phyloP scores from a whole-genome alignment of 2,113 vertebrate genomes.

The Hiodon tergisus region DNA sequence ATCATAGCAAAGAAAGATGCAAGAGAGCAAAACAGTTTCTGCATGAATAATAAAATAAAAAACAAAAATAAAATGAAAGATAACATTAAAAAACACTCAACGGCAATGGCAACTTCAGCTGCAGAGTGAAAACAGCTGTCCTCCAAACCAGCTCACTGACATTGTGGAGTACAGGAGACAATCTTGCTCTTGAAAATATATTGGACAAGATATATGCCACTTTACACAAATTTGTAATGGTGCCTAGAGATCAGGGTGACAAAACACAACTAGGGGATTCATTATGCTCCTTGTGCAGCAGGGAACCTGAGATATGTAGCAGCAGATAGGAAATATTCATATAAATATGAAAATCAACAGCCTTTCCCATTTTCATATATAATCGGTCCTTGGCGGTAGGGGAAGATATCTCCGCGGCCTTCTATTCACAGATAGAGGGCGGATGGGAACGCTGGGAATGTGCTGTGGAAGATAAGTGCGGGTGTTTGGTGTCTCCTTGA shows the following conservation, averaged over 20 bases:
- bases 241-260: conserved; percentile 43
- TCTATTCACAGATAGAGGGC: conserved; percentile 60
- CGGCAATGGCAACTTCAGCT: neutral
- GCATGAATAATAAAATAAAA: neutral
- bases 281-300: conserved; percentile 53
- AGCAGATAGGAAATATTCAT: conserved; percentile 51
- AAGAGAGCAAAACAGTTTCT: neutral
- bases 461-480: conserved; percentile 57
- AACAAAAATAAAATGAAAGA: neutral
- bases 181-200: conserved; percentile 35
- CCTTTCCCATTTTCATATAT: conserved; percentile 44
- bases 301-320: conserved; percentile 34
- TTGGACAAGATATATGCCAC: conserved; percentile 45
- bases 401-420: conserved; percentile 52
- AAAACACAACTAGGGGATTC: conserved; percentile 52
- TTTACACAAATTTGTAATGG: conserved; percentile 61
- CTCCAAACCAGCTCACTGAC: conserved; percentile 41
- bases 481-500: conserved; percentile 49
- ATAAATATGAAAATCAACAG: conserved; percentile 57
- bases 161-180: conserved; percentile 43
- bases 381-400: conserved; percentile 43
- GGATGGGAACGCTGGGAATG: conserved; percentile 59
- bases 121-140: conserved; percentile 3
- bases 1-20: too few relatives aligned
- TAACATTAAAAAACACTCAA: too few relatives aligned